These are phyloP conservation scores for Glyphotaelius pellucidus DNA, from an alignment of 2,888 invertebrate genomes.

Conservation along the genomic window DNA sequence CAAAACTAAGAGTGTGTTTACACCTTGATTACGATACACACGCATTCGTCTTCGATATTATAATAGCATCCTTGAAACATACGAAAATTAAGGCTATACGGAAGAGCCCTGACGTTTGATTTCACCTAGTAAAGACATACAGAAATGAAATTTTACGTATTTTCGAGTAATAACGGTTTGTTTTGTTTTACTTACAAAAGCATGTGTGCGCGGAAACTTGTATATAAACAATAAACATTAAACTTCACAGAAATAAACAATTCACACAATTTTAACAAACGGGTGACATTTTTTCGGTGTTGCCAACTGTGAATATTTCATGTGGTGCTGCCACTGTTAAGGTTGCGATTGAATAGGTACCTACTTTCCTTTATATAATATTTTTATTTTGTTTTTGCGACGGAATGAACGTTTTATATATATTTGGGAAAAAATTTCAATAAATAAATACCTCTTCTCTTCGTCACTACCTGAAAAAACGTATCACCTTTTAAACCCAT, in stretches of 20 bases:
- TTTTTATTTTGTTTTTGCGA: neutral
- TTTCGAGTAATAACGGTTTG: neutral
- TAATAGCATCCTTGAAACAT: constrained; percentile 57
- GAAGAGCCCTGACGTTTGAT: constrained; percentile 45
- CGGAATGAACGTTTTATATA: neutral
- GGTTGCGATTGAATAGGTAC: neutral
- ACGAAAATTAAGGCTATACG: constrained; percentile 56
- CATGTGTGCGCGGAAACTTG: constrained; percentile 48
- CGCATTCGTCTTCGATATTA: constrained; percentile 37
- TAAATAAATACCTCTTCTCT: neutral
- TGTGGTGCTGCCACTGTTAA: neutral
- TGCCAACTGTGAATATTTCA: constrained; percentile 48
- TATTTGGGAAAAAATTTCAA: neutral
- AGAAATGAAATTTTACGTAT: neutral
- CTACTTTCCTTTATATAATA: neutral
- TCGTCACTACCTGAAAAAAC: too few species aligned
- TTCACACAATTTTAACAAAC: constrained; percentile 48
- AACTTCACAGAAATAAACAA: constrained; percentile 60
- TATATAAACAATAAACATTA: constrained; percentile 58
- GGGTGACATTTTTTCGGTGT: constrained; percentile 61
- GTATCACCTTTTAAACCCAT: too few species aligned
- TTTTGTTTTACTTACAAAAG: constrained; percentile 48
- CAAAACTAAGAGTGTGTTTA: neutral
- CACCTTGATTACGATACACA: neutral
- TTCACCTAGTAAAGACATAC: neutral